Conservation (phyloP, 2,113 vertebrate genomes). For the Anarhynchus alexandrinus region DNA sequence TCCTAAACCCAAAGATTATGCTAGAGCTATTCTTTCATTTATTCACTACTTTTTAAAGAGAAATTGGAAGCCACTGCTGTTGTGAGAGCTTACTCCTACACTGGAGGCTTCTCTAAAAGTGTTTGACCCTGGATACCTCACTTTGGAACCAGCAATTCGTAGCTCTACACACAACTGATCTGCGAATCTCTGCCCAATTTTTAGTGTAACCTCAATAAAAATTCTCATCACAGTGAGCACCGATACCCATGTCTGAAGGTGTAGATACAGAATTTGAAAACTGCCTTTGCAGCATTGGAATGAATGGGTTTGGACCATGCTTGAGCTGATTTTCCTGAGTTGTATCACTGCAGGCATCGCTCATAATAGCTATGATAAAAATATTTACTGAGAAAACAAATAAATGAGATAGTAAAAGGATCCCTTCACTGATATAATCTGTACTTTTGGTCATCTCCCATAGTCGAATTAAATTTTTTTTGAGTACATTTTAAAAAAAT, state of each 20-base stretch:
- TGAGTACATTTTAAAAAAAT: not conserved
- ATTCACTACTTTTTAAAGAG: not conserved
- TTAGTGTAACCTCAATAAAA: not conserved
- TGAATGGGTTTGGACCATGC: not conserved
- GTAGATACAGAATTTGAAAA: not conserved
- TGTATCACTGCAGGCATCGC: not conserved
- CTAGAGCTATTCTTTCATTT: not conserved
- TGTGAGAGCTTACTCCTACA: not conserved
- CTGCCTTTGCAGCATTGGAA: not conserved
- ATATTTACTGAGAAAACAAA: not conserved
- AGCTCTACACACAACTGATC: not conserved
- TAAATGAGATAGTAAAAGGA: not conserved
- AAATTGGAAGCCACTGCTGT: not conserved
- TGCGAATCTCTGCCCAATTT: not conserved
- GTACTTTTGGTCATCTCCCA: not conserved
- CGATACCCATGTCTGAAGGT: not conserved
- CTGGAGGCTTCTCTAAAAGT: not conserved
- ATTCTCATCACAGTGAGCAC: not conserved
- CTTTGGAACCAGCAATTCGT: not conserved
- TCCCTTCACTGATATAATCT: not conserved
- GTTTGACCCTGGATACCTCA: not conserved
- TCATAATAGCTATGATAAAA: not conserved
- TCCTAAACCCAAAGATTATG: not conserved
- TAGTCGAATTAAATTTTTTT: not conserved
- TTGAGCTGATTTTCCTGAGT: not conserved